Evolutionary conservation across 2,113 vertebrate species (phyloP).

Genomic region (Otus sunia): DNA sequence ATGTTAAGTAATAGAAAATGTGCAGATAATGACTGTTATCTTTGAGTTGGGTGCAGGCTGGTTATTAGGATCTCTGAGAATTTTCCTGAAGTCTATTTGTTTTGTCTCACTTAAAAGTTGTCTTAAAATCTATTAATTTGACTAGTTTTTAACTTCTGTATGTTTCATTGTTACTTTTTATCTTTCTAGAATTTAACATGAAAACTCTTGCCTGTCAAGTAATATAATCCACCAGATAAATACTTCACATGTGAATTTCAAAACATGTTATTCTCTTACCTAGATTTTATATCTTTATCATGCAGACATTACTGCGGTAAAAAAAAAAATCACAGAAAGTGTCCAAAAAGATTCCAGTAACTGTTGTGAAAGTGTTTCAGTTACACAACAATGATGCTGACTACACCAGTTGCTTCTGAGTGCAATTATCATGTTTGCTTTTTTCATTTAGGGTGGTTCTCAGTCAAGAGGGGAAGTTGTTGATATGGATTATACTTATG

Average conservation of each 20-base stretch:
- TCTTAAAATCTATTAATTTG: not conserved
- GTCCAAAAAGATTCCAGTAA: not conserved
- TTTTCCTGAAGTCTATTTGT: not conserved
- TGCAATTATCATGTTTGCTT: not conserved
- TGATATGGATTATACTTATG: slow-evolving; percentile 88
- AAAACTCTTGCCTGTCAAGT: not conserved
- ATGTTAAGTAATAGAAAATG: not conserved
- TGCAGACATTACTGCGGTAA: not conserved
- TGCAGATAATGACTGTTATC: not conserved
- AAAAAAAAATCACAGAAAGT: not conserved
- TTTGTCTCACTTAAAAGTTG: not conserved
- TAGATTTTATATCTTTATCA: not conserved
- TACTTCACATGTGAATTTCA: not conserved
- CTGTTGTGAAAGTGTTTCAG: not conserved
- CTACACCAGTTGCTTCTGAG: not conserved
- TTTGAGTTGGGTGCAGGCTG: not conserved
- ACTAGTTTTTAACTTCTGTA: not conserved
- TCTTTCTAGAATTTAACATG: not conserved
- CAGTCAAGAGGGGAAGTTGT: slow-evolving; percentile 71
- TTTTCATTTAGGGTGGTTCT: slow-evolving; percentile 54
- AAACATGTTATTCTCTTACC: not conserved
- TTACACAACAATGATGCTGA: not conserved
- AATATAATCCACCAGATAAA: not conserved
- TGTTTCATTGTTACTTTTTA: not conserved
- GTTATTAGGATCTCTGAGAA: not conserved